phyloP scores from a whole-genome alignment of 2,888 invertebrate species.

The Stomorhina lunata region DNA sequence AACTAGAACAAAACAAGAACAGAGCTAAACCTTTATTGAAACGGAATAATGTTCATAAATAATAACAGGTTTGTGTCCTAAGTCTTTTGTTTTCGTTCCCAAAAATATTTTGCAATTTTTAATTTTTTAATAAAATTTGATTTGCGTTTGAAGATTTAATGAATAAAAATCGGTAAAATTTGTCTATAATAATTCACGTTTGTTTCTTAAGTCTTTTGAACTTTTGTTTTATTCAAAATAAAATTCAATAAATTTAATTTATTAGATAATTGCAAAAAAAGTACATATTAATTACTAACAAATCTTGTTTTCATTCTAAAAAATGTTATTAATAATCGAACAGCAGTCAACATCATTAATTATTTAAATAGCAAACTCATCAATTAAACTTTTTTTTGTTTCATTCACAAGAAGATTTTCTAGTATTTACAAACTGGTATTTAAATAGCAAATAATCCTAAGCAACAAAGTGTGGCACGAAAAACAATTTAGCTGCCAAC shows the following conservation, averaged over 20 bases:
- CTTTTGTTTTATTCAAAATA: not conserved
- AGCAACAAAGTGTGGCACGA: slow-evolving; percentile 52
- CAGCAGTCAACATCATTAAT: slow-evolving; percentile 19
- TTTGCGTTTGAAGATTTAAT: too few relatives aligned
- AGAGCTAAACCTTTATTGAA: too few relatives aligned
- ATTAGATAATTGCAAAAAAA: too few relatives aligned
- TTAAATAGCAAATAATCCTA: slow-evolving; percentile 3
- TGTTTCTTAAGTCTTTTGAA: not conserved
- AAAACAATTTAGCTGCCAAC: slow-evolving; percentile 53
- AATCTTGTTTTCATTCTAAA: too few relatives aligned
- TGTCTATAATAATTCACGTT: not conserved
- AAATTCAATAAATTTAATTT: too few relatives aligned
- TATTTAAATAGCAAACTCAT: slow-evolving; percentile 15
- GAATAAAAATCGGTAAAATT: not conserved
- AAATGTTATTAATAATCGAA: not conserved
- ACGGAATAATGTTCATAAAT: too few relatives aligned
- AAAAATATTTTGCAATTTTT: too few relatives aligned
- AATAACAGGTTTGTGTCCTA: too few relatives aligned
- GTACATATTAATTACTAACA: not conserved
- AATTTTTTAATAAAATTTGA: too few relatives aligned
- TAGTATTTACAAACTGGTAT: not conserved
- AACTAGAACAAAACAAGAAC: too few relatives aligned
- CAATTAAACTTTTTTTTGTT: slow-evolving; percentile 45
- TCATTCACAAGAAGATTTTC: not conserved
- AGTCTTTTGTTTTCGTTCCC: too few relatives aligned